These are phyloP conservation scores for Penaeus monodon DNA, from an alignment of 2,888 invertebrate species.

Conservation along the genomic window DNA sequence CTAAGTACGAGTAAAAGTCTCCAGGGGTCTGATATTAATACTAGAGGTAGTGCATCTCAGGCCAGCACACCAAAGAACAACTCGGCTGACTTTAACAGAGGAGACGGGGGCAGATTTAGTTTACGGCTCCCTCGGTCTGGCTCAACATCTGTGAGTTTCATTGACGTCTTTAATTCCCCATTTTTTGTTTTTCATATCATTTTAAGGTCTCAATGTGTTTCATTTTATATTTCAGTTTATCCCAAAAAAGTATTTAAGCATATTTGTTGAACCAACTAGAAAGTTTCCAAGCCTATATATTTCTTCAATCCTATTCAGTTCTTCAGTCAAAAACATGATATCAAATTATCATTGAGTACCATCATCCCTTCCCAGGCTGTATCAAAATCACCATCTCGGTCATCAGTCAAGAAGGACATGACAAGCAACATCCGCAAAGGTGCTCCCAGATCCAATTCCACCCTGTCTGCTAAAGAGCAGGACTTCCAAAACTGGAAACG, in stretches of 20 bases:
- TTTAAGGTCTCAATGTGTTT: no score
- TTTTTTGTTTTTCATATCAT: not conserved
- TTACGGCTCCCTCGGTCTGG: conserved; percentile 51
- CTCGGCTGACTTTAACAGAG: conserved; percentile 53
- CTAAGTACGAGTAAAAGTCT: conserved; percentile 29
- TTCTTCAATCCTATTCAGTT: not conserved
- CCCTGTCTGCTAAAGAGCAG: conserved; percentile 82
- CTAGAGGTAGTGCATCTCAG: conserved; percentile 12
- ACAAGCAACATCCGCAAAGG: conserved; percentile 10
- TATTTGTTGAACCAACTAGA: no score
- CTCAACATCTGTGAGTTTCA: conserved; percentile 31
- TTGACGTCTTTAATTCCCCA: not conserved
- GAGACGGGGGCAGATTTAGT: conserved; percentile 64
- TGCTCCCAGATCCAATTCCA: conserved; percentile 76
- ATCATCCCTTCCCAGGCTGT: conserved; percentile 21
- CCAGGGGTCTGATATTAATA: not conserved
- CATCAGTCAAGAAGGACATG: conserved; percentile 40
- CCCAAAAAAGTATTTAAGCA: no score
- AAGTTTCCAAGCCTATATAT: no score
- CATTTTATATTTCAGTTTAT: no score
- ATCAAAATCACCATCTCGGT: conserved; percentile 59
- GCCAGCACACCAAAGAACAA: conserved; percentile 27
- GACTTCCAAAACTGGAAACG: conserved; percentile 96
- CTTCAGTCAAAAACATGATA: not conserved
- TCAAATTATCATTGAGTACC: no score